Percentiles rank a stretch among this genome's conserved stretches.
These are phyloP conservation scores for Pissodes strobi DNA, from an alignment of 1,140 invertebrate species.

Conservation along the genomic window DNA sequence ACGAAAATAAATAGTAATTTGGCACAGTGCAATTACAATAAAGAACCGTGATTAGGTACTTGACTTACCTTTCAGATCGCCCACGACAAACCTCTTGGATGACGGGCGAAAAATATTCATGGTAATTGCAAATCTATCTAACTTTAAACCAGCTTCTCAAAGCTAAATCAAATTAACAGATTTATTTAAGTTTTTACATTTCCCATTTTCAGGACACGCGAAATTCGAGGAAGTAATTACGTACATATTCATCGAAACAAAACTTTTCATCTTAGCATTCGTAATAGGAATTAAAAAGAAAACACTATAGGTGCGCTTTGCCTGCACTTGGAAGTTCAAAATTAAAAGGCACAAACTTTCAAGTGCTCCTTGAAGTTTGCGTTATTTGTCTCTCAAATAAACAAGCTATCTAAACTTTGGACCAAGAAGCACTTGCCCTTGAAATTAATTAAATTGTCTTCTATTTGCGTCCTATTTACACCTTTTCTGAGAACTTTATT, in stretches of 20 bases:
- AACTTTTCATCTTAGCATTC: slow-evolving; percentile 17
- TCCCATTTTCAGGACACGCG: background rate
- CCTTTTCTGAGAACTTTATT: too few species aligned
- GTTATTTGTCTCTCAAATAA: slow-evolving; percentile 23
- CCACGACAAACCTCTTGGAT: too few species aligned
- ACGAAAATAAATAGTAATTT: too few species aligned
- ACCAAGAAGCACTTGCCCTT: slow-evolving; percentile 4
- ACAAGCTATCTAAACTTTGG: slow-evolving; percentile 10
- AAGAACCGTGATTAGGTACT: too few species aligned
- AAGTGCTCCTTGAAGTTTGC: slow-evolving; percentile 12
- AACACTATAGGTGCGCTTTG: slow-evolving; percentile 21
- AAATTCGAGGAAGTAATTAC: slow-evolving; percentile 10
- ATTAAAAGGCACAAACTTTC: slow-evolving; percentile 29
- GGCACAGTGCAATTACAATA: too few species aligned
- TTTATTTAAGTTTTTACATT: background rate
- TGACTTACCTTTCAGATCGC: too few species aligned
- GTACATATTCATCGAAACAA: slow-evolving; percentile 23
- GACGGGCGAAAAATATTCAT: too few species aligned
- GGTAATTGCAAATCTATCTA: too few species aligned
- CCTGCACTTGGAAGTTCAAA: slow-evolving; percentile 19
- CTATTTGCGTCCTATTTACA: too few species aligned
- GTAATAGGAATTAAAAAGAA: slow-evolving; percentile 22
- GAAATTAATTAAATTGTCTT: too few species aligned
- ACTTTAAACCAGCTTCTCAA: too few species aligned
- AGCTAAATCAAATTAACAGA: background rate